Percentiles rank a stretch among this genome's conserved stretches.
Conservation (phyloP, 1,140 invertebrate genomes). For the Cyphomyrmex costatus region DNA sequence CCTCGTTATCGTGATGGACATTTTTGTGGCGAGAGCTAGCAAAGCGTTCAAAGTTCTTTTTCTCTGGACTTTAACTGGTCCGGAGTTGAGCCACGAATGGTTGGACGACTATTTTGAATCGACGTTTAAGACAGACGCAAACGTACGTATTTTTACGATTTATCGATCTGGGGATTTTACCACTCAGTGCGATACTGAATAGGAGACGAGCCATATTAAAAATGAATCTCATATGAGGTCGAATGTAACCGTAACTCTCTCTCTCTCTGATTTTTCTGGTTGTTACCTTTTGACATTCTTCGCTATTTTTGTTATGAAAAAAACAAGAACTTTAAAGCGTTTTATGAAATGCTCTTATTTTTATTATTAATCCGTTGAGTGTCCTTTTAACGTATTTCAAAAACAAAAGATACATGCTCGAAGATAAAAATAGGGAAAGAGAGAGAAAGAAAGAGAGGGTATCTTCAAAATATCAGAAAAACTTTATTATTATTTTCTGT, state of each 20-base stretch:
- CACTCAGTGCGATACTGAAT: slow-evolving; percentile 21
- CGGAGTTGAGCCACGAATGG: not conserved
- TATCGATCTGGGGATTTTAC: slow-evolving; percentile 22
- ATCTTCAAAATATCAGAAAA: not conserved
- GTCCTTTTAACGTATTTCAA: not conserved
- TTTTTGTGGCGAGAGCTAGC: slow-evolving; percentile 34
- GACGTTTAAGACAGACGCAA: slow-evolving; percentile 21
- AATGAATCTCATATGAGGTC: not conserved
- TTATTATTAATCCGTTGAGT: not conserved
- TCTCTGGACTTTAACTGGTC: slow-evolving; percentile 6
- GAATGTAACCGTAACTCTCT: not conserved
- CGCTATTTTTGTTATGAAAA: not conserved
- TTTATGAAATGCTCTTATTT: not conserved
- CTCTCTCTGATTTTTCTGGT: not conserved
- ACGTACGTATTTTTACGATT: not conserved
- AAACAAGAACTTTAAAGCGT: not conserved
- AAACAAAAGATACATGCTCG: not conserved
- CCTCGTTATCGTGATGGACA: slow-evolving; percentile 41
- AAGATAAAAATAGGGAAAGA: not conserved
- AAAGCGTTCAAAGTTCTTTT: not conserved
- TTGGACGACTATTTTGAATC: slow-evolving; percentile 15
- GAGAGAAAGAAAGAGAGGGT: no score
- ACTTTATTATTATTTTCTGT: not conserved
- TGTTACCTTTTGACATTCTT: not conserved
- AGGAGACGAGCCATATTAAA: not conserved